These are phyloP conservation scores for Procambarus clarkii DNA, from an alignment of 1,140 invertebrate species.

Conservation along the genomic window DNA sequence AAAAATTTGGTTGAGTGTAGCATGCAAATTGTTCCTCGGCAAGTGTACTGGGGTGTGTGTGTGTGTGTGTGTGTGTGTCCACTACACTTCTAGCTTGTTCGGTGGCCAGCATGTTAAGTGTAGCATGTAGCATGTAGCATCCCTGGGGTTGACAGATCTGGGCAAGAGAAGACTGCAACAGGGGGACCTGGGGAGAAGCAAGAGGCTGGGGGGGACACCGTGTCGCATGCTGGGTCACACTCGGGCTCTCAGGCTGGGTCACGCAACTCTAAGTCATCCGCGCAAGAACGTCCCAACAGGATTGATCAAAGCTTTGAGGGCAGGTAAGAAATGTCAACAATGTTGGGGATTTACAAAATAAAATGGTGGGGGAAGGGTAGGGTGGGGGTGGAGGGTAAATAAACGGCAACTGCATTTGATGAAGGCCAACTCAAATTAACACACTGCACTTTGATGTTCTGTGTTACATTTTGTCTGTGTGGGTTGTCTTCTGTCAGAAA, in stretches of 20 bases:
- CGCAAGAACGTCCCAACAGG: slow-evolving; percentile 65
- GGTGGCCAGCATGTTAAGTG: slow-evolving; percentile 47
- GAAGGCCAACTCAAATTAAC: neutral
- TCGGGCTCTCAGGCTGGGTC: slow-evolving; percentile 53
- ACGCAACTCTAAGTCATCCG: slow-evolving; percentile 69
- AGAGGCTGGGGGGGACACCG: slow-evolving; percentile 54
- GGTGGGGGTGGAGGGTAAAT: too few relatives aligned
- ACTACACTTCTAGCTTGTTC: neutral
- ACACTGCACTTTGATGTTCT: neutral
- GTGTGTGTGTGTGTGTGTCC: slow-evolving; percentile 14
- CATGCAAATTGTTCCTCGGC: neutral
- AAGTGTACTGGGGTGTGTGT: neutral
- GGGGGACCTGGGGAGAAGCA: slow-evolving; percentile 48
- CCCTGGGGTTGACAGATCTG: slow-evolving; percentile 62
- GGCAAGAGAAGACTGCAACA: slow-evolving; percentile 51
- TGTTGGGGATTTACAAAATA: slow-evolving; percentile 5
- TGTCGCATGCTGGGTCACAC: slow-evolving; percentile 61
- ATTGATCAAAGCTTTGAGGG: slow-evolving; percentile 60
- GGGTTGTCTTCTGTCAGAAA: neutral
- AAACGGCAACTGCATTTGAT: neutral
- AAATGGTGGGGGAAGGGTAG: neutral
- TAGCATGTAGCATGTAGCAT: slow-evolving; percentile 65
- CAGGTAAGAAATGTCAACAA: slow-evolving; percentile 53
- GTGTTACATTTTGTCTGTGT: neutral
- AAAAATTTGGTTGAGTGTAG: neutral